Conservation (phyloP, 2,888 invertebrate species). For the Sipha maydis region DNA sequence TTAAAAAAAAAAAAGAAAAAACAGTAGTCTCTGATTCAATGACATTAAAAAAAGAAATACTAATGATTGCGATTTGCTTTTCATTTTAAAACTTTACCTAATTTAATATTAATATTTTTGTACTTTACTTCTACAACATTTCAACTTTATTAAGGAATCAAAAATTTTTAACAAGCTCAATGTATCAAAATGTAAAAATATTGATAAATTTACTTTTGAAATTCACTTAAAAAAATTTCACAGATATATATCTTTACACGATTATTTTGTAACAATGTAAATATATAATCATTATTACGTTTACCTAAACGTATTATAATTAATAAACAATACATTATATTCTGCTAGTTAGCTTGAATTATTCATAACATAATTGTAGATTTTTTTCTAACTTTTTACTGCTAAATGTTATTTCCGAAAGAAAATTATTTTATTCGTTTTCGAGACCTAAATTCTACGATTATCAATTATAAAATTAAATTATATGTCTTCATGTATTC, state of each 20-base stretch:
- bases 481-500: not conserved
- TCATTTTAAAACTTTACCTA: not conserved
- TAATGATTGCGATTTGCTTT: not conserved
- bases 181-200: not conserved
- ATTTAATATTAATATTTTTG: not conserved
- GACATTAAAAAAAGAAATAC: not conserved
- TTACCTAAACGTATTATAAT: no score
- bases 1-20: not conserved
- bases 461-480: conserved; percentile 1
- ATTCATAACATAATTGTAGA: not conserved
- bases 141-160: not conserved
- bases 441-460: not conserved
- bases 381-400: not conserved
- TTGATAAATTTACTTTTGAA: not conserved
- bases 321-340: not conserved
- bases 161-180: not conserved
- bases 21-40: not conserved
- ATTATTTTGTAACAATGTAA: not conserved
- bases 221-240: not conserved
- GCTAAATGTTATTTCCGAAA: not conserved
- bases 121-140: not conserved
- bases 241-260: no score
- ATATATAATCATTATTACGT: not conserved
- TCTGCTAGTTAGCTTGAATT: not conserved
- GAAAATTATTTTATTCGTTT: not conserved